These are phyloP conservation scores for Halcyon malimbica DNA, from an alignment of 2,113 vertebrate species.

Conservation along the genomic window DNA sequence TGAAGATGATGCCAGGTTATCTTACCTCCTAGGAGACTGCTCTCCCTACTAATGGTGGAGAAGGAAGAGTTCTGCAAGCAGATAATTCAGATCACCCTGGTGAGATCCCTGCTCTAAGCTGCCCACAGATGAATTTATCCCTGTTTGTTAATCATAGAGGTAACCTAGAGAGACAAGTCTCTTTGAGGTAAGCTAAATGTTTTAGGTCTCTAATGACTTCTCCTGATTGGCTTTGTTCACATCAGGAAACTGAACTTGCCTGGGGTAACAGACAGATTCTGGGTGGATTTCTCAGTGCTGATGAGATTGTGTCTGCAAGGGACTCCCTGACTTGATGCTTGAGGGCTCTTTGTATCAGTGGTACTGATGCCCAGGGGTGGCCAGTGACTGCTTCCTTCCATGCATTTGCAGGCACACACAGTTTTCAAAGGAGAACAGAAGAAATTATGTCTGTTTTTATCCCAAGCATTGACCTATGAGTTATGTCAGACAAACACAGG, in stretches of 20 bases:
- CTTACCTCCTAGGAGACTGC: neutral
- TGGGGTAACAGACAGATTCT: neutral
- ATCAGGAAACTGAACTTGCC: neutral
- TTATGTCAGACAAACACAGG: neutral
- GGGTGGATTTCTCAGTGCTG: neutral
- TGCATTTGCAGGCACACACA: neutral
- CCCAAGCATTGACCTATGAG: neutral
- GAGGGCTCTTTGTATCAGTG: neutral
- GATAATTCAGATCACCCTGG: neutral
- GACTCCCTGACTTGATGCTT: neutral
- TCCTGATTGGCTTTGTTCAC: neutral
- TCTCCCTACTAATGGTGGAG: neutral
- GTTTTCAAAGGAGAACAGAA: neutral
- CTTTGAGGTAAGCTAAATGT: neutral
- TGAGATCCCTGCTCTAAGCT: neutral
- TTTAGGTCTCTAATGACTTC: neutral
- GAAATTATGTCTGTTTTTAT: neutral
- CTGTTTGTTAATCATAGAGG: neutral
- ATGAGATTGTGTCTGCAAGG: neutral
- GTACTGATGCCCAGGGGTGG: neutral
- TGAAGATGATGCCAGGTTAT: neutral
- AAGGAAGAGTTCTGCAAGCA: neutral
- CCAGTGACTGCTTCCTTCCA: neutral
- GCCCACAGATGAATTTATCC: neutral
- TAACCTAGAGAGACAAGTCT: neutral